Evolutionary conservation across 2,888 invertebrate genomes (phyloP), one percentile per base, ranked within the genome.

Genomic region (Epinotia nisella): DNA sequence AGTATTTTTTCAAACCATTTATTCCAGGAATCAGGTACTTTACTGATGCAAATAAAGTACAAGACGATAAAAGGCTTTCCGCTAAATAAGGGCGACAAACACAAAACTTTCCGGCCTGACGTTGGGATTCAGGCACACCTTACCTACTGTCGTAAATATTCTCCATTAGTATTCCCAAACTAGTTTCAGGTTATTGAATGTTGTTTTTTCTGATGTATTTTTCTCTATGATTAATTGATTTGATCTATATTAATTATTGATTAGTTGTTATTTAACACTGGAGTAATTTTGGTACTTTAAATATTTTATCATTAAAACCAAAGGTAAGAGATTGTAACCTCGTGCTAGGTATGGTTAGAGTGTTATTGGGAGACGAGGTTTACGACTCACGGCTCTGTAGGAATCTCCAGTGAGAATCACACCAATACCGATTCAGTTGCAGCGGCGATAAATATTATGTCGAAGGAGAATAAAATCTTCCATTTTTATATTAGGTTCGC

Each of bases 321-420:
- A 29, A 7, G 7, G 29, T 29, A 29, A 29, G 7, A 49, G 15
- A 49, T 49, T 7, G 49, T 49, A 45, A 5, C 3, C 5, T 49
- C 49, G 49, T n/a, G n/a, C 49, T 49, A 61, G 45, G 67, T 39
- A 59, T 11, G 35, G 59, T 17, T 39, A 21, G 49, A 69, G 66
- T 68, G 56, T 49, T 49, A 41, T 55, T 39, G 45, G 67, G 75
- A 61, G 77, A 82, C 82, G 78, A 83, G 81, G 81, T 89, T 88
- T 88, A 89, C 84, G 84, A 83, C 81, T 77, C 82, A 80, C 84
- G 83, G 80, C 79, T 82, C 81, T 77, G 80, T 74, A 83, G 84
- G 82, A 85, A 86, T 85, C 82, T 82, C 83, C 82, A 78, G 82
- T 83, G 84, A 81, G 85, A 86, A 86, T 84, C 84, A 83, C 81